phyloP scores from a whole-genome alignment of 2,888 invertebrate genomes.

The Siphonodentalium dalli region DNA sequence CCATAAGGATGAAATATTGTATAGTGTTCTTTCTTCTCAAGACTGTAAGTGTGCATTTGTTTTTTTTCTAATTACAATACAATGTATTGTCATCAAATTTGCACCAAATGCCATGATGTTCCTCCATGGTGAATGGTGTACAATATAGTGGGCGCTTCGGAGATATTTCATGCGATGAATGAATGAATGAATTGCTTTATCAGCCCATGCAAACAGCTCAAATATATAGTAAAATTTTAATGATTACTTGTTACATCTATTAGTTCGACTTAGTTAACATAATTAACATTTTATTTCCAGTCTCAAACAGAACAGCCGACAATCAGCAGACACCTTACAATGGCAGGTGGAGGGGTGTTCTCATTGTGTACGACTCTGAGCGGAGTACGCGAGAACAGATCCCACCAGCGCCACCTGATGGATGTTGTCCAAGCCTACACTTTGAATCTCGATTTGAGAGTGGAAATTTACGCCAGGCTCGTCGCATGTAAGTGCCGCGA shows the following conservation, averaged over 20 bases:
- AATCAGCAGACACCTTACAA: slow-evolving; percentile 51
- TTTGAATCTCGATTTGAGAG: slow-evolving; percentile 65
- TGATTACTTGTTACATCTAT: neutral
- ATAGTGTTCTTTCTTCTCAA: no score
- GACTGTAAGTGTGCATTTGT: no score
- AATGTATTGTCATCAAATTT: no score
- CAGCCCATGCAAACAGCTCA: no score
- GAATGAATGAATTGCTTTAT: no score
- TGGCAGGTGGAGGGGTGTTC: slow-evolving; percentile 55
- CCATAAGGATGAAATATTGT: no score
- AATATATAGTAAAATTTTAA: neutral
- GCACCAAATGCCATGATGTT: no score
- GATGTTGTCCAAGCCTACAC: slow-evolving; percentile 56
- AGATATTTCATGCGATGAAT: neutral
- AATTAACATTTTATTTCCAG: neutral
- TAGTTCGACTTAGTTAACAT: neutral
- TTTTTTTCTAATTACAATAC: no score
- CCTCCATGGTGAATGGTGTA: neutral
- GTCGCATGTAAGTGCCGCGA: slow-evolving; percentile 55
- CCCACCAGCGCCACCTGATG: slow-evolving; percentile 49
- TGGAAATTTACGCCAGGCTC: slow-evolving; percentile 62
- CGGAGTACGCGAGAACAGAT: slow-evolving; percentile 51
- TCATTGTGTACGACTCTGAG: slow-evolving; percentile 61
- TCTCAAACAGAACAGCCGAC: slow-evolving; percentile 40
- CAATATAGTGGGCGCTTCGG: neutral